Evolutionary conservation across 2,888 invertebrate genomes (phyloP), one percentile per base, ranked within the genome.

Genomic region (Zootermopsis nevadensis): DNA sequence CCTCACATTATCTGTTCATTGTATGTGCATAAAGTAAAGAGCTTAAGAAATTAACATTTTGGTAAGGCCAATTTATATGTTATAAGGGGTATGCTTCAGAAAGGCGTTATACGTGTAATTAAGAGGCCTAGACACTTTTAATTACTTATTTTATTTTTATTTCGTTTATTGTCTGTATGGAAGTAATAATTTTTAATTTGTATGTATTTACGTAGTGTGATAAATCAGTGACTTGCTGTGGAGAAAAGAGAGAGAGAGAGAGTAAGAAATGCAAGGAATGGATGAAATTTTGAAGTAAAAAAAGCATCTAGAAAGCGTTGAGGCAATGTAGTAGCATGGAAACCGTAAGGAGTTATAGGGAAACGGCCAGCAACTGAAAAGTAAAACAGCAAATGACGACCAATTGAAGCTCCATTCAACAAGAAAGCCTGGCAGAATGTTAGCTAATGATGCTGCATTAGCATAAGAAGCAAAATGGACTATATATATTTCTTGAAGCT

Each of bases 221-320:
- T 48, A 33, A n/a, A 60, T 24, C 60, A n/a, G 27, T n/a, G 60
- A 12, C 27, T 60, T 60, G n/a, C 27, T 27, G n/a, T n/a, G 10
- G 8, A 60, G 60, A 60, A 48, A 27, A 15, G 6, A 48, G 42
- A 38, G 27, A 66, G 66, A 31, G 33, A 42, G 31, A 60, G n/a
- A n/a, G 66, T n/a, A 60, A 60, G 80, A 67, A 42, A 38, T 24
- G 24, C 42, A 27, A 22, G 69, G 74, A 30, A 33, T 74, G 55
- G 67, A 82, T 82, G 77, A 82, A 76, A 82, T 77, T 66, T 77
- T 38, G 35, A 77, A 67, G 42, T 80, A 67, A 80, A 80, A 66
- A 80, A 27, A 22, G 67, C 24, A n/a, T n/a, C n/a, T n/a, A n/a
- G n/a, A n/a, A n/a, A n/a, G n/a, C n/a, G n/a, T 35, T 22, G 80